Percentiles rank a stretch among this genome's conserved stretches.
Conservation (phyloP, 2,113 vertebrate genomes). For the Eublepharis macularius region DNA sequence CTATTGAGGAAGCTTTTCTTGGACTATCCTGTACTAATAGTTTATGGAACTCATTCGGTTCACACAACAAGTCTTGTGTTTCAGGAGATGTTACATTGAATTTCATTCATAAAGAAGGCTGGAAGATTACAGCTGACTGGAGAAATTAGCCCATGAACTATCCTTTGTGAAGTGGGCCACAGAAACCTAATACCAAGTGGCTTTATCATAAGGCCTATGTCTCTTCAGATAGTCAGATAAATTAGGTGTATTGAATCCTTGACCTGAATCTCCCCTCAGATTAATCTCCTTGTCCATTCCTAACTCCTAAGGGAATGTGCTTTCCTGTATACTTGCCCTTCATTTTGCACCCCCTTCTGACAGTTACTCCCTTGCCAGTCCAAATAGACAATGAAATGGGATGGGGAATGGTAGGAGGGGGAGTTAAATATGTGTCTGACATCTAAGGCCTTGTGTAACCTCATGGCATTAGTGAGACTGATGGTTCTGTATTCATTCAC, state of each 20-base stretch:
- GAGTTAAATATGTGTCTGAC: neutral
- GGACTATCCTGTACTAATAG: neutral
- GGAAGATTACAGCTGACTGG: neutral
- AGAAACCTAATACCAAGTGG: neutral
- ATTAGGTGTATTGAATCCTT: slow-evolving; percentile 4
- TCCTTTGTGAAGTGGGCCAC: neutral
- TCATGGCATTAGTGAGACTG: neutral
- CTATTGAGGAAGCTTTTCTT: neutral
- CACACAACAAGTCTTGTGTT: neutral
- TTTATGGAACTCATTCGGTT: neutral
- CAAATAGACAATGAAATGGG: slow-evolving; percentile 16
- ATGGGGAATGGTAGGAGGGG: neutral
- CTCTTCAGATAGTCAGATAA: slow-evolving; percentile 5
- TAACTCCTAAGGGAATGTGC: slow-evolving; percentile 7
- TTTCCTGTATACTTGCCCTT: slow-evolving; percentile 14
- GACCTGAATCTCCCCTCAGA: slow-evolving; percentile 15
- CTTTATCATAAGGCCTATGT: slow-evolving; percentile 6
- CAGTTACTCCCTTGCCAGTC: neutral
- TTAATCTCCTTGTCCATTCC: slow-evolving; percentile 5
- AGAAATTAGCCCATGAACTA: neutral
- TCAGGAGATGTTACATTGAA: neutral
- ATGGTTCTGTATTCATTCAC: neutral
- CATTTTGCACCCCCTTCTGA: neutral
- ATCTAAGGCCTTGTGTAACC: neutral
- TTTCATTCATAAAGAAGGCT: neutral